Base-by-base conservation (phyloP, 2,113 vertebrate species). In the Oncorhynchus keta region DNA sequence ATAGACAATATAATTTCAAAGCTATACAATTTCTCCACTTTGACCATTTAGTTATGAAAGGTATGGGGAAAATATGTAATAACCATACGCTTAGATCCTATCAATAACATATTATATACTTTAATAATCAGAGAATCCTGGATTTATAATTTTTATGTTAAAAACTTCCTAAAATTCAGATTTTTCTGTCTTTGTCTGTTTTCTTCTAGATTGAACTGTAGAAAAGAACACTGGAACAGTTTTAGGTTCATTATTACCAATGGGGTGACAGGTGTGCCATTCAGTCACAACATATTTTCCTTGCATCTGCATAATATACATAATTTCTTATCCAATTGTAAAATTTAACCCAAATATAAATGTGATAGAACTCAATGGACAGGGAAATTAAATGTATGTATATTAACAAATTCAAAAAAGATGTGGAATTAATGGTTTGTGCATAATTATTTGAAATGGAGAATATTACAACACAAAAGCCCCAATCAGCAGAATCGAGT, bases 131-230 rank as follows among this genome's bases (percentile, higher is more conserved):
- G 66, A 80, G 72, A 81, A 79, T 77, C 74, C 77, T 45, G 73
- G 73, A 87, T 83, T 84, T 70, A 84, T 82, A 76, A 79, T 87
- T 89, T 88, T 85, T 87, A 84, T 90, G 84, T 90, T 13, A 80
- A 87, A 78, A 86, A 81, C 77, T 76, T 84, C 68, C 4, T 66
- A 80, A 85, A 82, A 82, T 72, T 35, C 6, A 14, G 67, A 71
- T 75, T 76, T 86, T 85, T 85, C 68, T 80, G 79, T 45, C 9
- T 81, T 82, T 81, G 81, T 87, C 76, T 89, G 74, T 77, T 79
- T 88, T 88, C 79, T 88, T 90, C 85, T 55, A 73, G 49, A 69
- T 3, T 57, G 22, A 75, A 11, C n/a, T 79, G 20, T 68, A 20
- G 76, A 26, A 73, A 78, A 70, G 30, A 79, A 68, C 8, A 68